These are phyloP conservation scores for Eremobia ochroleuca DNA, from an alignment of 2,888 invertebrate genomes.

Conservation along the genomic window DNA sequence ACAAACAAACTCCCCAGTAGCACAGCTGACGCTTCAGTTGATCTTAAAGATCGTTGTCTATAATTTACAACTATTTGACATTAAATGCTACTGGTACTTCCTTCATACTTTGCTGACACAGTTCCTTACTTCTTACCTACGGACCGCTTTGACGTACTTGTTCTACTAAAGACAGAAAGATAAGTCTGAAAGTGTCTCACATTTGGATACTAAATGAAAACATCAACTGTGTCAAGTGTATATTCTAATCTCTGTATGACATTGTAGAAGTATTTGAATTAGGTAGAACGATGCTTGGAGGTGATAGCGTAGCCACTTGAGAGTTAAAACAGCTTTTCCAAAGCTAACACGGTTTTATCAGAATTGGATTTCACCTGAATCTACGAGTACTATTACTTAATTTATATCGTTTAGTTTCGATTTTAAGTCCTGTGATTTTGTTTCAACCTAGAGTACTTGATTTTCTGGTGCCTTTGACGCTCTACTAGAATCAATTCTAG, in stretches of 20 bases:
- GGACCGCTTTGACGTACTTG: constrained; percentile 9
- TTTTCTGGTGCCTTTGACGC: neutral
- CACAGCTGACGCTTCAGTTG: neutral
- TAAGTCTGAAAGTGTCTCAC: constrained; percentile 23
- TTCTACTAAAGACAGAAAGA: constrained; percentile 19
- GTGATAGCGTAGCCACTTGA: neutral
- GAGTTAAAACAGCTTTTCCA: neutral
- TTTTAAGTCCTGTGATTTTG: neutral
- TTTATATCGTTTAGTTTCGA: neutral
- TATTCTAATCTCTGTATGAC: constrained; percentile 12
- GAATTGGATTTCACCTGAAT: neutral
- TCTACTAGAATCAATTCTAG: neutral
- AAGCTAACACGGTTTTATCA: neutral
- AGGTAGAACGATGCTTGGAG: neutral
- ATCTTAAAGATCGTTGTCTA: neutral
- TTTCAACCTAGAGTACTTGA: neutral
- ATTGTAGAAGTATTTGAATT: constrained; percentile 14
- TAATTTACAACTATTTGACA: neutral
- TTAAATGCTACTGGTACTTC: neutral
- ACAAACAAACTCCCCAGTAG: neutral
- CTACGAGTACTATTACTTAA: neutral
- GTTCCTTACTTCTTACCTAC: neutral
- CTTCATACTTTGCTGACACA: constrained; percentile 7
- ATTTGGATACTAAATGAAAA: constrained; percentile 16
- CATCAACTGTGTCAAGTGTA: constrained; percentile 22